phyloP scores from a whole-genome alignment of 1,140 invertebrate genomes.

The Nomia melanderi region DNA sequence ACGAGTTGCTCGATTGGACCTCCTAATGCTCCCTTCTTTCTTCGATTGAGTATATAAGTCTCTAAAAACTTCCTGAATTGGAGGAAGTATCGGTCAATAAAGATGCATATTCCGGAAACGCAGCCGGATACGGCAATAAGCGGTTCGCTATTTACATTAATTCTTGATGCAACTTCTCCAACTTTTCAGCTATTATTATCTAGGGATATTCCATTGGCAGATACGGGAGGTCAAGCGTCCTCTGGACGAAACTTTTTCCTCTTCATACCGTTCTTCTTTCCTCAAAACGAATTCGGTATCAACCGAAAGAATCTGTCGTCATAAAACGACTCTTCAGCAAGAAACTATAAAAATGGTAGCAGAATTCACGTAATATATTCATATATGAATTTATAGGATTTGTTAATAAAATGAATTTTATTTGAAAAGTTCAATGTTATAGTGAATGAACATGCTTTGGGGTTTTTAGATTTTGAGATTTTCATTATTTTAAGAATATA shows the following conservation, averaged over 20 bases:
- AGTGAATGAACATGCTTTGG: too few species aligned
- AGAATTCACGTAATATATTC: too few species aligned
- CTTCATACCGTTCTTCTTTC: slow-evolving; percentile 21
- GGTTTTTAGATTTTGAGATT: too few species aligned
- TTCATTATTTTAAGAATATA: too few species aligned
- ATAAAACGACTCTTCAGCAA: not conserved
- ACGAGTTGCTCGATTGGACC: slow-evolving; percentile 66
- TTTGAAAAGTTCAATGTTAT: too few species aligned
- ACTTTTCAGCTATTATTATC: slow-evolving; percentile 46
- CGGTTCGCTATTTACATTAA: slow-evolving; percentile 67
- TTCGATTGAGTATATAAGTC: slow-evolving; percentile 55
- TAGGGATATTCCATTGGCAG: not conserved
- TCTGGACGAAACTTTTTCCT: slow-evolving; percentile 14
- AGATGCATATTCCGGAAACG: too few species aligned
- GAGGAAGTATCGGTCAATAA: slow-evolving; percentile 66
- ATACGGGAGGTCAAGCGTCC: slow-evolving; percentile 11
- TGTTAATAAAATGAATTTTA: too few species aligned
- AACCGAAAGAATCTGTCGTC: not conserved
- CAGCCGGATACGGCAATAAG: slow-evolving; percentile 63
- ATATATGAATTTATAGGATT: too few species aligned
- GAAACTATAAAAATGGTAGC: not conserved
- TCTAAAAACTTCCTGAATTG: slow-evolving; percentile 50
- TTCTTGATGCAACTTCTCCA: slow-evolving; percentile 49
- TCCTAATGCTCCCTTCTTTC: slow-evolving; percentile 59
- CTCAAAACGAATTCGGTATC: not conserved